Evolutionary conservation across 2,888 invertebrate species (phyloP).

Genomic region (Macropis europaea): DNA sequence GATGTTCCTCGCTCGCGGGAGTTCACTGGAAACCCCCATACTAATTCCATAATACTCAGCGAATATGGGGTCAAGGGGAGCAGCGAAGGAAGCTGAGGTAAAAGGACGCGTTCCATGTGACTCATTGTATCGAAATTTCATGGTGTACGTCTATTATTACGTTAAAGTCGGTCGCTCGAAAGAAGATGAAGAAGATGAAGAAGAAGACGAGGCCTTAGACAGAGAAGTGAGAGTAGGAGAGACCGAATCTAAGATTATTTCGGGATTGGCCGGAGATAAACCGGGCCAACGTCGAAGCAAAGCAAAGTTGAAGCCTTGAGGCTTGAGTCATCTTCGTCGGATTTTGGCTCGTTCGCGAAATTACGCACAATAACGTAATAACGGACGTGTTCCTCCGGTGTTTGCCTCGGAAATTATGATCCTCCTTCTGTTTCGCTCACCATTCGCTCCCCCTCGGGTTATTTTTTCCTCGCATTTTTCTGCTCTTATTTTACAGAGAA

Average conservation of each 20-base stretch:
- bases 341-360: conserved; percentile 55
- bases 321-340: conserved; percentile 68
- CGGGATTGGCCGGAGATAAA: conserved; percentile 75
- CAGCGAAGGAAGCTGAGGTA: background rate
- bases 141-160: conserved; percentile 16
- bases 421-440: background rate
- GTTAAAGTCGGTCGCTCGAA: conserved; percentile 33
- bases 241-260: conserved; percentile 76
- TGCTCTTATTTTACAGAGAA: no score
- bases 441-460: background rate
- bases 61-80: background rate
- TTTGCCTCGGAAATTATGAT: background rate
- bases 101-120: background rate
- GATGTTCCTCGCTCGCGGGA: no score
- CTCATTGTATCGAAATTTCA: conserved; percentile 16
- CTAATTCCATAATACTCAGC: no score
- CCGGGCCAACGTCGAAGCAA: conserved; percentile 74
- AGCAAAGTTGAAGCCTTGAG: conserved; percentile 71
- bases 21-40: no score
- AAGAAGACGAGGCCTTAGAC: conserved; percentile 40
- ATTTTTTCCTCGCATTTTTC: background rate
- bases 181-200: conserved; percentile 32
- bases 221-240: conserved; percentile 63
- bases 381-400: conserved; percentile 14
- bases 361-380: conserved; percentile 64